Base-by-base conservation (phyloP, 1,140 invertebrate species). In the Acromyrmex charruanus region DNA sequence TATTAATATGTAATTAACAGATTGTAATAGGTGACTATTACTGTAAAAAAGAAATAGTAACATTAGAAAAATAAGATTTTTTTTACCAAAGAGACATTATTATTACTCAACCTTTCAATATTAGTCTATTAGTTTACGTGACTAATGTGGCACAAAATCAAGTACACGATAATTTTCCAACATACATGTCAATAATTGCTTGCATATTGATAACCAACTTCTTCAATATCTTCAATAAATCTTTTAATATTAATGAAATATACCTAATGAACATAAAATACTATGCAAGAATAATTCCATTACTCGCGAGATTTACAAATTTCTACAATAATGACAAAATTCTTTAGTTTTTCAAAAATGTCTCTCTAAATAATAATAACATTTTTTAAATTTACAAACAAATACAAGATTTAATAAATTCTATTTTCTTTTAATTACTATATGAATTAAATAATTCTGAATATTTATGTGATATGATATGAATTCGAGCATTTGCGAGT, bases 121-220 rank as follows among this genome's bases (percentile, higher is more conserved):
- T 72, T 72, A 31, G 21, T 39, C 55, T 81, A 71, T 4, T 59
- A 31, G 21, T 39, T 25, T 71, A 71, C 2, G 14, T 74, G 79
- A 82, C 25, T 82, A 59, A 59, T 5, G 25, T 49, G 58, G 31
- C 21, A 4, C 53, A 12, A 44, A 61, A 53, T 82, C 79, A 82
- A 82, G 39, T 61, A 39, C 25, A 72, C 3, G 79, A 82, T 74
- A 82, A 82, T 72, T 28, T 61, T 31, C 35, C 5, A 4, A 31
- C 21, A 31, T 44, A 31, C 21, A 31, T 44, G 51, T 25, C 31
- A 71, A 66, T 58, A 72, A 14, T 39, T 72, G 53, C 55, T 82
- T 72, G 55, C 21, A 72, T 7, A 72, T n/a, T 21, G 79, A 82
- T 82, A 82, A 69, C 6, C 10, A 3, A 59, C 10, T 58, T 68